phyloP scores from a whole-genome alignment of 2,888 invertebrate genomes.

The Calliphora vomitoria region DNA sequence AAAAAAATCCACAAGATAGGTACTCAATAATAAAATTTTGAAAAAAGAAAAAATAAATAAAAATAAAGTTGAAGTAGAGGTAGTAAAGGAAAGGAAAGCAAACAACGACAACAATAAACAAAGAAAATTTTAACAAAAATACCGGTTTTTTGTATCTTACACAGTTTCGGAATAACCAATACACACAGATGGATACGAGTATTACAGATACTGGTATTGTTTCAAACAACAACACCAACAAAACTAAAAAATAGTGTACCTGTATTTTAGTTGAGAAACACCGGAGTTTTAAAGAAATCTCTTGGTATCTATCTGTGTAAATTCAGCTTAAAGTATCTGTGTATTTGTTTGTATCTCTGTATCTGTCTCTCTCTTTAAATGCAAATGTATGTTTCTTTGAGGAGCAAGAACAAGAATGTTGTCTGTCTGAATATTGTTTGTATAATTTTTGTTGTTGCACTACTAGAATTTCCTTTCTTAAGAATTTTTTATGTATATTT shows the following conservation, averaged over 20 bases:
- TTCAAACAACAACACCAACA: slow-evolving; percentile 11
- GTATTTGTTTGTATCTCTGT: not conserved
- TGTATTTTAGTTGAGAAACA: slow-evolving; percentile 52
- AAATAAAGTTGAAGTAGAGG: not conserved
- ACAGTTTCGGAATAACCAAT: slow-evolving; percentile 55
- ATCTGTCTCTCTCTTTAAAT: slow-evolving; percentile 2
- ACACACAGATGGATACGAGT: slow-evolving; percentile 19
- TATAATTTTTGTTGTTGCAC: slow-evolving; percentile 16
- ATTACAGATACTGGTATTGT: slow-evolving; percentile 51
- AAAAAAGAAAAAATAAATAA: not conserved
- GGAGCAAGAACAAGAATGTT: slow-evolving; percentile 32
- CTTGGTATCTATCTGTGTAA: slow-evolving; percentile 25
- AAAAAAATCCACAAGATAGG: slow-evolving; percentile 42
- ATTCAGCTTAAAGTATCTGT: slow-evolving; percentile 46
- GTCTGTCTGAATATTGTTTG: not conserved
- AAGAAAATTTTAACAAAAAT: slow-evolving; percentile 62
- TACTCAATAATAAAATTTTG: slow-evolving; percentile 17
- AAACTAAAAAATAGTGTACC: slow-evolving; percentile 41
- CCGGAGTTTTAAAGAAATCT: slow-evolving; percentile 46
- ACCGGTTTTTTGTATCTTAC: slow-evolving; percentile 63
- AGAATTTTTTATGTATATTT: slow-evolving; percentile 43
- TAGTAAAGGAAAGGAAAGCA: slow-evolving; percentile 42
- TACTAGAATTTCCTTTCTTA: slow-evolving; percentile 65
- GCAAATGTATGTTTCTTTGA: slow-evolving; percentile 19
- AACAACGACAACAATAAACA: slow-evolving; percentile 38